Conservation (phyloP, 92 coral and sea anemone genomes). For the Siderastrea siderea region DNA sequence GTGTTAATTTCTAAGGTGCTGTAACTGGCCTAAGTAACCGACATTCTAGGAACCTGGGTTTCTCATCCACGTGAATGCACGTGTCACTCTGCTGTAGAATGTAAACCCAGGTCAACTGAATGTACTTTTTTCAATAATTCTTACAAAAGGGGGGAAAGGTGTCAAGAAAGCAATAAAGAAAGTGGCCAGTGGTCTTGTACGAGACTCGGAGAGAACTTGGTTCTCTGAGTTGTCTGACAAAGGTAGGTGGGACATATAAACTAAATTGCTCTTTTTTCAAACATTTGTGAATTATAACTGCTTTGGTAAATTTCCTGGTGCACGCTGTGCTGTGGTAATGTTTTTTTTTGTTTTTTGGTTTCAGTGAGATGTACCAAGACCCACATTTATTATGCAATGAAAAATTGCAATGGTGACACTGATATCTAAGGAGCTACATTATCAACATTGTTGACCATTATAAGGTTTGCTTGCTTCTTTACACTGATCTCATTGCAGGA, state of each 20-base stretch:
- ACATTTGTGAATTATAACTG: neutral
- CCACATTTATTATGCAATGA: slow-evolving; percentile 35
- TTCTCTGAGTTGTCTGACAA: slow-evolving; percentile 22
- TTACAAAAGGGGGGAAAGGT: neutral
- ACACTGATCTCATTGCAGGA: too few relatives aligned
- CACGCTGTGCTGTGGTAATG: neutral
- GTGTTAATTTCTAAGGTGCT: too few relatives aligned
- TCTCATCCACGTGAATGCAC: too few relatives aligned
- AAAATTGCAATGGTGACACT: slow-evolving; percentile 52
- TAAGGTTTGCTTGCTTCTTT: neutral
- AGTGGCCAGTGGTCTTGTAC: slow-evolving; percentile 26
- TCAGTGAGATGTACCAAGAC: slow-evolving; percentile 29
- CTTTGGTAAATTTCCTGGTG: too few relatives aligned
- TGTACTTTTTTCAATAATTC: too few relatives aligned
- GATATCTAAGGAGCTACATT: slow-evolving; percentile 6
- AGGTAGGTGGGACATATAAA: neutral
- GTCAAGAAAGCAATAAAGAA: slow-evolving; percentile 16
- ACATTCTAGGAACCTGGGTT: too few relatives aligned
- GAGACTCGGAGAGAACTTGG: slow-evolving; percentile 23
- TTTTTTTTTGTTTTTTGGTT: neutral
- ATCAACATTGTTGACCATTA: slow-evolving; percentile 36
- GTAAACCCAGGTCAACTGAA: too few relatives aligned
- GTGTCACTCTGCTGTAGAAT: too few relatives aligned
- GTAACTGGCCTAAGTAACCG: too few relatives aligned
- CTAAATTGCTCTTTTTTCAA: neutral